Conservation (phyloP, 2,888 invertebrate genomes). For the Crematogaster levior region DNA sequence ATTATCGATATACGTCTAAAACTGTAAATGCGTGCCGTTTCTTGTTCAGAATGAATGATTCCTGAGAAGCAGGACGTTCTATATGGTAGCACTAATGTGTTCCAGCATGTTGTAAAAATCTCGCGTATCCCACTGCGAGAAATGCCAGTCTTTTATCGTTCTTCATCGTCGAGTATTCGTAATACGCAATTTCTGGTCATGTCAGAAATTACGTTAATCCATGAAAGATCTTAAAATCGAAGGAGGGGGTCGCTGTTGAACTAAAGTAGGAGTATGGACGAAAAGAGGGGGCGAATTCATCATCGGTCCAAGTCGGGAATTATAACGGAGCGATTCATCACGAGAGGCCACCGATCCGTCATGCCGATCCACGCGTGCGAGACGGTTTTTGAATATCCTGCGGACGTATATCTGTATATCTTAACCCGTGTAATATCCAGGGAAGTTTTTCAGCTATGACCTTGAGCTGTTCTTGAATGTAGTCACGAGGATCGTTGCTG, state of each 20-base stretch:
- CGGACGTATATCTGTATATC: conserved; percentile 72
- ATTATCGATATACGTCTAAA: background rate
- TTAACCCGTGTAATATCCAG: conserved; percentile 71
- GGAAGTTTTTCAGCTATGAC: conserved; percentile 66
- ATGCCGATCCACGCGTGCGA: conserved; percentile 80
- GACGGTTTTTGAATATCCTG: conserved; percentile 77
- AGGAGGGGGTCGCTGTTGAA: conserved; percentile 59
- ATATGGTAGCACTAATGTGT: conserved; percentile 11
- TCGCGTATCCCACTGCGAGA: conserved; percentile 3
- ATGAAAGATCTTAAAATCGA: conserved; percentile 61
- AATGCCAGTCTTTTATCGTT: conserved; percentile 25
- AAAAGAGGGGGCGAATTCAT: conserved; percentile 80
- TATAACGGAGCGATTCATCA: conserved; percentile 85
- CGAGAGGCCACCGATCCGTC: conserved; percentile 82
- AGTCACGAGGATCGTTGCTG: conserved; percentile 29
- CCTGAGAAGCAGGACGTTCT: background rate
- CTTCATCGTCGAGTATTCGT: conserved; percentile 37
- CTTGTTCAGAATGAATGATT: background rate
- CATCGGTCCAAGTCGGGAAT: conserved; percentile 84
- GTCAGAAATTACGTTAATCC: conserved; percentile 75
- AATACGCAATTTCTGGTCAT: conserved; percentile 54
- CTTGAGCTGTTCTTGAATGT: conserved; percentile 57
- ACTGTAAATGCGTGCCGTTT: background rate
- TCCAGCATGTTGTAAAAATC: conserved; percentile 13
- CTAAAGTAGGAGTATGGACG: conserved; percentile 55